These are phyloP conservation scores for Odontothrips loti DNA, from an alignment of 2,888 invertebrate genomes.

Conservation along the genomic window DNA sequence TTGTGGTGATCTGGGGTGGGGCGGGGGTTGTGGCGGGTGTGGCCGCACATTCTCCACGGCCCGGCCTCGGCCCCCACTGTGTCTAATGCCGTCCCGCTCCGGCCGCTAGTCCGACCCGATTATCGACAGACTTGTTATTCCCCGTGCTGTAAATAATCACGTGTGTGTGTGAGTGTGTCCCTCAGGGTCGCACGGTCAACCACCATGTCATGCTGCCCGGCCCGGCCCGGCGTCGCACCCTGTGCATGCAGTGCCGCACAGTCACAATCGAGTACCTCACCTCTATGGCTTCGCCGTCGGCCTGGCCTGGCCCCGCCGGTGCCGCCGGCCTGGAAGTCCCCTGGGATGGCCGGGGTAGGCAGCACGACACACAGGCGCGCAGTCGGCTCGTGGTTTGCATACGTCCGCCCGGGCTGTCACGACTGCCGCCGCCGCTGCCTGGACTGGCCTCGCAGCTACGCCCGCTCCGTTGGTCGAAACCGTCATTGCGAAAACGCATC, in stretches of 20 bases:
- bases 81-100: background rate
- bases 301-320: background rate
- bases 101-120: background rate
- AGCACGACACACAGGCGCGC: background rate
- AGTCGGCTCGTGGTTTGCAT: too few relatives aligned
- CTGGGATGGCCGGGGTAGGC: slow-evolving; percentile 6
- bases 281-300: background rate
- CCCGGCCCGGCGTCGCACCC: too few relatives aligned
- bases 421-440: too few relatives aligned
- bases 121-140: slow-evolving; percentile 11
- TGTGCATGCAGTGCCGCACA: background rate
- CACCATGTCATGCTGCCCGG: background rate
- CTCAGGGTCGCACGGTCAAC: slow-evolving; percentile 4
- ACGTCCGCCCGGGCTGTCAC: too few relatives aligned
- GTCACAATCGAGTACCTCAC: background rate
- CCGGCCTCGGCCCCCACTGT: background rate
- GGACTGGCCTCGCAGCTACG: too few relatives aligned
- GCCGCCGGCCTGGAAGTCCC: background rate
- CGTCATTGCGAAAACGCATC: too few relatives aligned
- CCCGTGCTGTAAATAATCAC: background rate
- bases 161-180: background rate
- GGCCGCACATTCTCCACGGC: background rate
- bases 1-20: too few relatives aligned
- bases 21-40: too few relatives aligned
- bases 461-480: too few relatives aligned